phyloP scores from a whole-genome alignment of 2,888 invertebrate genomes.

The Calephelis perditalis region DNA sequence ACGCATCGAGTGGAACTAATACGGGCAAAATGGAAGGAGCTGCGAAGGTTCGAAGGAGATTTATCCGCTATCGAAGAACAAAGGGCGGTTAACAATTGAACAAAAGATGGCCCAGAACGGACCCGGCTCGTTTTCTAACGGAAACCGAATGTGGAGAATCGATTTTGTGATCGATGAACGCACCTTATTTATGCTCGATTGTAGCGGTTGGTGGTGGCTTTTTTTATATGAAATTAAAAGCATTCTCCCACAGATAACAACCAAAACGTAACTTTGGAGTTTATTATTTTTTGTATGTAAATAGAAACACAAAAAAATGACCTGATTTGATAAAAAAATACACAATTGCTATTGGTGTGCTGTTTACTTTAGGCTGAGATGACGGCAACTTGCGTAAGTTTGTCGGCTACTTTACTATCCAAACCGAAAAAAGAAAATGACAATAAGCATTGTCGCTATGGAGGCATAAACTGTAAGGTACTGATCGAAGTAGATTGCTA shows the following conservation, averaged over 20 bases:
- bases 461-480: too few relatives aligned
- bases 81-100: conserved; percentile 65
- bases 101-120: conserved; percentile 65
- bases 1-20: conserved; percentile 76
- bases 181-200: conserved; percentile 48
- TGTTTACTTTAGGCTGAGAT: too few relatives aligned
- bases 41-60: conserved; percentile 72
- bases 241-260: neutral
- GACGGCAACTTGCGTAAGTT: too few relatives aligned
- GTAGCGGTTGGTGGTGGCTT: conserved; percentile 30
- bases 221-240: neutral
- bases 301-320: neutral
- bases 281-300: conserved; percentile 13
- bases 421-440: too few relatives aligned
- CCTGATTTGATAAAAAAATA: too few relatives aligned
- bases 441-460: too few relatives aligned
- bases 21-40: conserved; percentile 73
- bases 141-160: conserved; percentile 69
- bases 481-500: too few relatives aligned
- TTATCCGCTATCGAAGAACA: conserved; percentile 72
- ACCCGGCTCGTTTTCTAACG: conserved; percentile 66
- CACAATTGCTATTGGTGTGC: too few relatives aligned
- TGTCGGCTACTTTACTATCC: too few relatives aligned
- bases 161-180: conserved; percentile 57
- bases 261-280: conserved; percentile 41